These are phyloP conservation scores for Loxodonta africana DNA, from an alignment of 2,113 vertebrate genomes.

Conservation along the genomic window DNA sequence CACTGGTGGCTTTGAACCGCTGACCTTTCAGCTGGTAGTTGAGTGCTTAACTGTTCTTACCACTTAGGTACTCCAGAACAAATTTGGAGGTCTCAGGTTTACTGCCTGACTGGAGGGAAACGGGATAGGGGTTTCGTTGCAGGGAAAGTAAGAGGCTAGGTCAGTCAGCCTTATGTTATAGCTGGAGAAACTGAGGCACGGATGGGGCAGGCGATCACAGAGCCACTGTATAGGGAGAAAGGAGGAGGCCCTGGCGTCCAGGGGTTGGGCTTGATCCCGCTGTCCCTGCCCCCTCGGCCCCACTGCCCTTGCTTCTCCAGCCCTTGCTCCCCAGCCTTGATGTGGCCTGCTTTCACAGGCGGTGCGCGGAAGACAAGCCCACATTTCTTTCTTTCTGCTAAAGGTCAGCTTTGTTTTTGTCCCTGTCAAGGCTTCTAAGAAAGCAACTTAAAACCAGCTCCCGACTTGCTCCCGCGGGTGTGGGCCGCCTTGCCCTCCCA, in stretches of 20 bases:
- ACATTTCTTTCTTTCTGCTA: conserved; percentile 70
- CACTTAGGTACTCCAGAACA: too few species aligned
- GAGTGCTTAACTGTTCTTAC: too few species aligned
- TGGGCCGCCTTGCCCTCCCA: neutral
- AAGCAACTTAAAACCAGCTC: conserved; percentile 72
- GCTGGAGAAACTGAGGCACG: neutral
- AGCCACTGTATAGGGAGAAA: fast-evolving
- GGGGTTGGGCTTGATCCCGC: neutral
- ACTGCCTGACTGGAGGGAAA: neutral
- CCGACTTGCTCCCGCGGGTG: neutral
- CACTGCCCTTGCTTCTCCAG: fast-evolving
- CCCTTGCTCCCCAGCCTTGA: neutral
- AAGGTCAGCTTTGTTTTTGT: conserved; percentile 80
- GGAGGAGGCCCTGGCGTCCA: too few species aligned
- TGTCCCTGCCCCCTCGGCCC: too few species aligned
- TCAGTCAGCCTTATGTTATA: neutral
- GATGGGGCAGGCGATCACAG: fast-evolving
- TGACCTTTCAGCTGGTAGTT: too few species aligned
- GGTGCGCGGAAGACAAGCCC: conserved; percentile 63
- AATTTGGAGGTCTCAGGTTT: too few species aligned
- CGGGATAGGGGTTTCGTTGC: fast-evolving
- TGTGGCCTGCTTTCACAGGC: fast-evolving
- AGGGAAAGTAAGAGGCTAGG: neutral
- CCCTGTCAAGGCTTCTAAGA: conserved; percentile 74
- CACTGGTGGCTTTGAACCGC: too few species aligned